A percentile compares a stretch with the other conserved stretches of the same genome.
phyloP scores from a whole-genome alignment of 2,888 invertebrate species.

The Schrankia costaestrigalis region DNA sequence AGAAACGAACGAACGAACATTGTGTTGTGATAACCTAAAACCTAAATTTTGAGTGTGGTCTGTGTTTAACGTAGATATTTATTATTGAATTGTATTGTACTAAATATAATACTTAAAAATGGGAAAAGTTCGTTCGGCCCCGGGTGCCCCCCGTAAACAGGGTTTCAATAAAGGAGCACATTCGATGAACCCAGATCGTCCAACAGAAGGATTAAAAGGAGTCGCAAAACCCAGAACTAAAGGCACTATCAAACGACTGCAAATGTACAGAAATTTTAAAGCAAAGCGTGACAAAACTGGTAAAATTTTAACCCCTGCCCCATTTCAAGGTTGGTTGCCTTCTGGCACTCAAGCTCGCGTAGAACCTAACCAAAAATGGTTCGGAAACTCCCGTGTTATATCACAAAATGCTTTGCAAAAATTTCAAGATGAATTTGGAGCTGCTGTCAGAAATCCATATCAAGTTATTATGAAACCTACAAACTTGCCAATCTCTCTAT shows the following conservation, averaged over 20 bases:
- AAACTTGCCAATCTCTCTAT: constrained; percentile 93
- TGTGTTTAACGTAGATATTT: constrained; percentile 19
- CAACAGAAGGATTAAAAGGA: constrained; percentile 88
- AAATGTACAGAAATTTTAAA: constrained; percentile 99
- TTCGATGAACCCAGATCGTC: constrained; percentile 96
- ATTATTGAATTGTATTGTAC: constrained; percentile 7
- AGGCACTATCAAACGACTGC: constrained; percentile 96
- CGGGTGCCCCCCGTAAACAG: constrained; percentile 89
- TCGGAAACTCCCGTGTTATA: constrained; percentile 98
- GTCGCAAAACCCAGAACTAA: constrained; percentile 93
- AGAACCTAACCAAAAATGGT: constrained; percentile 99
- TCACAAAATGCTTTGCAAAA: constrained; percentile 94
- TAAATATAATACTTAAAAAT: constrained; percentile 60
- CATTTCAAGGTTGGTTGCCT: constrained; percentile 94
- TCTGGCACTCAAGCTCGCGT: constrained; percentile 96
- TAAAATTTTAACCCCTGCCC: constrained; percentile 96
- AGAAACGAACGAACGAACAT: constrained; percentile 16
- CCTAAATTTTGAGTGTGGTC: constrained; percentile 16
- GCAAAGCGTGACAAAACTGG: constrained; percentile 94
- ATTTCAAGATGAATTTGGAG: constrained; percentile 96
- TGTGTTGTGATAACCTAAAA: constrained; percentile 16
- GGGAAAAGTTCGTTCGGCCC: constrained; percentile 87
- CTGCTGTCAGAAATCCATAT: constrained; percentile 97
- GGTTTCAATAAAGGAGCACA: constrained; percentile 93
- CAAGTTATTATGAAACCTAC: constrained; percentile 98